phyloP scores from a whole-genome alignment of 2,888 invertebrate species.

The Euphydryas editha region DNA sequence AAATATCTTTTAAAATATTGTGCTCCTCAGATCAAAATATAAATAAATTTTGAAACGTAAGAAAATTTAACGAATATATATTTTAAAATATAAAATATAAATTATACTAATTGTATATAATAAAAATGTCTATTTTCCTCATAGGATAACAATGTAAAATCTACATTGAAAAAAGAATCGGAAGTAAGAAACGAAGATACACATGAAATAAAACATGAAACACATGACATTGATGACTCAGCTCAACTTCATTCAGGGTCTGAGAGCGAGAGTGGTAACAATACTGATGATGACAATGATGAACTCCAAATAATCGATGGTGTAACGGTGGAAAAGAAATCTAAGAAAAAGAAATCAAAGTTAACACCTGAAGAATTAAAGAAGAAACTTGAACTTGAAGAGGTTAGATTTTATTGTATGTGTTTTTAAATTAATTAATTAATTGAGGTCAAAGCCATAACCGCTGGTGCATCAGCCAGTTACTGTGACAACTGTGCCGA shows the following conservation, averaged over 20 bases:
- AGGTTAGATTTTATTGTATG: constrained; percentile 53
- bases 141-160: constrained; percentile 14
- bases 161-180: constrained; percentile 45
- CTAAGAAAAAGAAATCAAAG: constrained; percentile 71
- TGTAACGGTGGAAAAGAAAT: constrained; percentile 69
- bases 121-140: neutral
- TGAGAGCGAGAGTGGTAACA: constrained; percentile 34
- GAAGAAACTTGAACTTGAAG: constrained; percentile 73
- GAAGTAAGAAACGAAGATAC: constrained; percentile 49
- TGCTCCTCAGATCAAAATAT: no score
- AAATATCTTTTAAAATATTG: no score
- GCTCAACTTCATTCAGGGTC: constrained; percentile 14
- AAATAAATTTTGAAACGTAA: no score
- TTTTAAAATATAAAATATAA: no score
- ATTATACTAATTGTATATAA: no score
- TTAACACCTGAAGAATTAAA: constrained; percentile 74
- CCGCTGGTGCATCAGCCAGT: no score
- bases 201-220: constrained; percentile 55
- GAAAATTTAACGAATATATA: no score
- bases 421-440: no score
- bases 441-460: no score
- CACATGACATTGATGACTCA: constrained; percentile 35
- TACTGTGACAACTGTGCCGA: no score
- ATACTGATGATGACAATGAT: constrained; percentile 30
- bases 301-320: constrained; percentile 73